Evolutionary conservation across 2,888 invertebrate genomes (phyloP), one percentile per base, ranked within the genome.

Genomic region (Epistrophella euchroma): DNA sequence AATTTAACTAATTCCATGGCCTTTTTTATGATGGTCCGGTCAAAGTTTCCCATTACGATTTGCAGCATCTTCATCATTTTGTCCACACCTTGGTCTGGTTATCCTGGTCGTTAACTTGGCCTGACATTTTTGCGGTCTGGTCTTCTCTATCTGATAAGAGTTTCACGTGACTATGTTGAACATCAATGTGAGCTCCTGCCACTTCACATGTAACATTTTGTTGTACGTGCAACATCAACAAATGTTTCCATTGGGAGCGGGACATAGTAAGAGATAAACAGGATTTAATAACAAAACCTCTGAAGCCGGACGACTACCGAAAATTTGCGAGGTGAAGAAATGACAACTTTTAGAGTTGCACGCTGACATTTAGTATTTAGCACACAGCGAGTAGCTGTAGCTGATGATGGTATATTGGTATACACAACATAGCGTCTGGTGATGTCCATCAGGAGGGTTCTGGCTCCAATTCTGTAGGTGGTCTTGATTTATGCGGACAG

Each of bases 401-500:
- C 55, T 37, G 47, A 13, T 15, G n/a, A 28, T 35, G 9, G 32
- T 32, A 32, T 32, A 32, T 5, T n/a, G n/a, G 28, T 32, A 1
- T 9, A 7, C 0, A 32, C 1, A n/a, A 2, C 15, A 50, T 15
- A 43, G 45, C 52, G 70, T 58, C 45, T 47, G n/a, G n/a, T n/a
- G n/a, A n/a, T 47, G 58, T 70, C 60, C 73, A n/a, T n/a, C n/a
- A 50, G 32, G 35, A 62, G 58, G 60, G 25, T 47, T 40, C 37
- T 62, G 50, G 45, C 37, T 74, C 45, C 37, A 72, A 75, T 87
- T 72, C 79, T 45, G 87, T 87, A 83, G 87, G 87, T 87, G 87
- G 87, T 82, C 87, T 83, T 87, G 87, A 87, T 87, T 87, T 87
- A 87, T 87, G 74, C 83, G 87, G 87, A 87, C 87, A 75, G 79